phyloP scores from a whole-genome alignment of 2,797 vertebrate species.

The Gymnodraco acuticeps region DNA sequence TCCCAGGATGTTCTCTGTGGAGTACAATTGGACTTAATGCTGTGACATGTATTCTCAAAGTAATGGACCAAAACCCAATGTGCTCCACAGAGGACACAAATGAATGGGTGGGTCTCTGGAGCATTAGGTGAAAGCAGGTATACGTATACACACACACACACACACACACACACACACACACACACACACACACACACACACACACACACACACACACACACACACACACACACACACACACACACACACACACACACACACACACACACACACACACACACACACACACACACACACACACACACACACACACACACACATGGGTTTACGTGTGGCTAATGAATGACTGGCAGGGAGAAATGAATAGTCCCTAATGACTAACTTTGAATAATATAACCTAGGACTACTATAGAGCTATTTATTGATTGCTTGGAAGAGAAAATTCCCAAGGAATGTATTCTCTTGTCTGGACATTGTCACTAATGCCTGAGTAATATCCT shows the following conservation, averaged over 20 bases:
- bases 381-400: conserved; percentile 57
- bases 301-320: conserved; percentile 22
- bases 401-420: conserved; percentile 53
- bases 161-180: conserved; percentile 16
- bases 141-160: conserved; percentile 7
- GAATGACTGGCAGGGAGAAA: conserved; percentile 35
- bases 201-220: too few relatives aligned
- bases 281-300: too few relatives aligned
- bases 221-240: conserved; percentile 23
- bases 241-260: not conserved
- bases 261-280: too few relatives aligned
- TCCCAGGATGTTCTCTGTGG: too few relatives aligned
- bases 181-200: conserved; percentile 14
- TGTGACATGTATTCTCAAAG: too few relatives aligned
- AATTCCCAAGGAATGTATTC: conserved; percentile 49
- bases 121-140: not conserved
- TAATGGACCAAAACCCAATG: too few relatives aligned
- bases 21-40: too few relatives aligned
- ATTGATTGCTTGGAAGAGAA: conserved; percentile 58
- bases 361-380: conserved; percentile 51
- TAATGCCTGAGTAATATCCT: conserved; percentile 47
- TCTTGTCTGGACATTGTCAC: conserved; percentile 42
- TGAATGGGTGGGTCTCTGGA: too few relatives aligned
- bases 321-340: conserved; percentile 36
- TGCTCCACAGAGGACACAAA: too few relatives aligned